Evolutionary conservation across 92 coral and sea anemone genomes (phyloP), one percentile per base, ranked within the genome.

Genomic region (Porites divaricata): DNA sequence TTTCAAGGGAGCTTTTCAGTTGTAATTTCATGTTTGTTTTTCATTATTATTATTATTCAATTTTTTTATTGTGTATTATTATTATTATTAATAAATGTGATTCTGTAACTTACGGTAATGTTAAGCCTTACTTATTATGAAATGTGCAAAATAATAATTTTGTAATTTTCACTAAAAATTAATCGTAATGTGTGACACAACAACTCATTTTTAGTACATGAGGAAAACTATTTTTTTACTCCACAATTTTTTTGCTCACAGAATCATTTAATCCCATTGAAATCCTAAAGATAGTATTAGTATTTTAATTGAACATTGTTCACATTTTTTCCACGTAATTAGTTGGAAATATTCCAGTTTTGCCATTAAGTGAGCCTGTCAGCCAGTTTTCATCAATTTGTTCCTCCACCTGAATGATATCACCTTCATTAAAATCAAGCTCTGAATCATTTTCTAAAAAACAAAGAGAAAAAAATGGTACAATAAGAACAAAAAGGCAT

Each of bases 381-480:
- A 95, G 71, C 99, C 99, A 96, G 79, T 96, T 96, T 70, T 96
- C 99, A 26, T 96, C 99, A 69, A 96, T 88, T 52, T 89, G 90
- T 53, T 92, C 95, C 0, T 92, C 91, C 64, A 96, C 88, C 41
- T 91, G 92, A 71, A 96, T 93, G 56, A 88, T 78, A 70, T 96
- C 98, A 0, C 99, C 99, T 71, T 96, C 99, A 63, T 20, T 76
- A 74, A 96, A 96, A 58, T 93, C 99, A 84, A 96, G 98, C 81
- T 96, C 99, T 19, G 90, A 90, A 8, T 94, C 98, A 77, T 96
- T 96, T 86, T 96, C 99, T 96, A 75, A 58, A 80, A 66, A 63
- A 10, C 19, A 9, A 63, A 61, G 2, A 0, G 10, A 56, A 13
- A 20, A 81, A 14, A 8, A 8, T 26, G 45, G 45, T 35, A 35